A percentile compares a stretch with the other conserved stretches of the same genome.
Conservation (phyloP, 2,797 vertebrate species). For the Rallus crepitans region DNA sequence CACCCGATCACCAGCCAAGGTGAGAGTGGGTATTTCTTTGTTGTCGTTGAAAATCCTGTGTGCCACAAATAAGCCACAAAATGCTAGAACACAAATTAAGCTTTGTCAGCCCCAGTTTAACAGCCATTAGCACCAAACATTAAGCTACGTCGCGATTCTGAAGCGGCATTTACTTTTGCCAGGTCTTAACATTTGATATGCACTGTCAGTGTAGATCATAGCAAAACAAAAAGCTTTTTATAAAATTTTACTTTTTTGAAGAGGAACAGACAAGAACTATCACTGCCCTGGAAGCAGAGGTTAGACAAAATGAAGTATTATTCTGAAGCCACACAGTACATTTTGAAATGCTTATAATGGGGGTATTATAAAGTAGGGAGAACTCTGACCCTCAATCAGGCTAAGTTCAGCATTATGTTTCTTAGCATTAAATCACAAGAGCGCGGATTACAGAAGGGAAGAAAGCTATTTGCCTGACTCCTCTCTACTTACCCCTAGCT, state of each 20-base stretch:
- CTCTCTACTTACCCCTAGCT: conserved; percentile 49
- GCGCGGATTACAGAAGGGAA: conserved; percentile 12
- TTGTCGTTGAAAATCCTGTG: background rate
- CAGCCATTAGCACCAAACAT: background rate
- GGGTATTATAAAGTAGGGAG: conserved; percentile 5
- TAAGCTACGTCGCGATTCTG: fast-evolving
- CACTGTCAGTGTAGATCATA: background rate
- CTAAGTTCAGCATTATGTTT: conserved; percentile 59
- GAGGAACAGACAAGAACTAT: background rate
- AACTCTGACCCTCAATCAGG: conserved; percentile 55
- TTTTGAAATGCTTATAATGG: conserved; percentile 9
- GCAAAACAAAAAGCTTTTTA: background rate
- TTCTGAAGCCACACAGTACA: background rate
- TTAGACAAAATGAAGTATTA: background rate
- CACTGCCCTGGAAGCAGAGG: background rate
- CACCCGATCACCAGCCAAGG: conserved; percentile 66
- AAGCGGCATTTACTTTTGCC: background rate
- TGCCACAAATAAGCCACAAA: conserved; percentile 7
- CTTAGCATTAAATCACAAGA: conserved; percentile 67
- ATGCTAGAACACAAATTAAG: background rate
- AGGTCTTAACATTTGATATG: background rate
- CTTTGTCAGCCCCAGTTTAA: background rate
- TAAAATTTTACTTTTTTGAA: background rate
- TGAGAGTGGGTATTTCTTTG: conserved; percentile 43
- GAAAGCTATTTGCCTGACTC: conserved; percentile 67